A percentile compares a stretch with the other conserved stretches of the same genome.
These are phyloP conservation scores for Gracilinanus agilis DNA, from an alignment of 2,113 vertebrate genomes.

Conservation along the genomic window DNA sequence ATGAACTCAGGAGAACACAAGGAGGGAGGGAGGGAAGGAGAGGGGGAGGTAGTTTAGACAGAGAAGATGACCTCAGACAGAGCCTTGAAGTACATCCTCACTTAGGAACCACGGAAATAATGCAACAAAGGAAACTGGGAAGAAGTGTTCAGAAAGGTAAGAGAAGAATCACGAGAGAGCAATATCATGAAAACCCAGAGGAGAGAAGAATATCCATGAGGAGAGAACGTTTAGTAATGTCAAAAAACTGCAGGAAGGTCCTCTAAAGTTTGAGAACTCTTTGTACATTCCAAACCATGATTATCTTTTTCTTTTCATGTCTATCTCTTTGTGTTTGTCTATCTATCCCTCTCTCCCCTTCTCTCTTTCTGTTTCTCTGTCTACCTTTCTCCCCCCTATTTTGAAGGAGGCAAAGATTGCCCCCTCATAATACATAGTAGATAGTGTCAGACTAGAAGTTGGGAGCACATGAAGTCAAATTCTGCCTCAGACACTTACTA, in stretches of 20 bases:
- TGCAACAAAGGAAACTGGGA: not conserved
- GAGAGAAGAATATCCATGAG: not conserved
- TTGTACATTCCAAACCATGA: too few species aligned
- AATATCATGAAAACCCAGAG: not conserved
- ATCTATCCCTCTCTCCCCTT: not conserved
- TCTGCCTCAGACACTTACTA: not conserved
- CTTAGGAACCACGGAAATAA: not conserved
- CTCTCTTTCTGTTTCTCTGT: accelerated
- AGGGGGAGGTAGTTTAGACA: too few species aligned
- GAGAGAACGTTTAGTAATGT: not conserved
- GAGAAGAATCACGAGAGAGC: not conserved
- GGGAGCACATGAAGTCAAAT: not conserved
- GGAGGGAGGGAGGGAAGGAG: too few species aligned
- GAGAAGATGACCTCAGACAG: too few species aligned
- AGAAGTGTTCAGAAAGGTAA: not conserved
- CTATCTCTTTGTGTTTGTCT: too few species aligned
- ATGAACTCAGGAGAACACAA: too few species aligned
- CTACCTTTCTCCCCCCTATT: accelerated
- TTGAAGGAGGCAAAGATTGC: not conserved
- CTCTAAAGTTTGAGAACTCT: too few species aligned
- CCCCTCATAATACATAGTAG: not conserved
- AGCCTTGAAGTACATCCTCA: not conserved
- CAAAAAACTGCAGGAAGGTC: not conserved
- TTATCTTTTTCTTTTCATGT: too few species aligned
- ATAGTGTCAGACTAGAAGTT: not conserved